Percentiles rank a stretch among this genome's conserved stretches.
Conservation (phyloP, 1,140 invertebrate genomes). For the Caligus rogercresseyi region DNA sequence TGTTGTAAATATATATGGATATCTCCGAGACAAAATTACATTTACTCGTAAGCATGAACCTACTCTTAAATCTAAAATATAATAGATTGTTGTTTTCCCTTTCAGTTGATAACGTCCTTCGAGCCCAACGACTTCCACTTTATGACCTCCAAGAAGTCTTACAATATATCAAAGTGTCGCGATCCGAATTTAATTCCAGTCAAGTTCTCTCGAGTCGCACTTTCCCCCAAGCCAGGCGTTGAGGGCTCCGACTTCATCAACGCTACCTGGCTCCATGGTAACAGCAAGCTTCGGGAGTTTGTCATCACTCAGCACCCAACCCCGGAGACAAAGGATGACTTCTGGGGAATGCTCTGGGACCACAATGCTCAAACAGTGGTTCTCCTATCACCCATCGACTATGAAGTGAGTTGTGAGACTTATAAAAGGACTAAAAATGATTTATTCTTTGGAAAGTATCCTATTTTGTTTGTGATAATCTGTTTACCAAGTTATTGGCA, state of each 20-base stretch:
- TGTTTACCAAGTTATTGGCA: no score
- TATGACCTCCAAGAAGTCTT: slow-evolving; percentile 52
- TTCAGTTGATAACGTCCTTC: slow-evolving; percentile 52
- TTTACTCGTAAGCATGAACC: no score
- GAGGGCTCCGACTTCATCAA: slow-evolving; percentile 92
- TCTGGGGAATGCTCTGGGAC: slow-evolving; percentile 94
- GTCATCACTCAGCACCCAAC: slow-evolving; percentile 79
- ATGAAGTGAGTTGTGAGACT: neutral
- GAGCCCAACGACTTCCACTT: slow-evolving; percentile 65
- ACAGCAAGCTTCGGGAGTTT: slow-evolving; percentile 59
- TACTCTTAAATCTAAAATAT: neutral
- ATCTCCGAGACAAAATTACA: no score
- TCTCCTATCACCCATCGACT: slow-evolving; percentile 49
- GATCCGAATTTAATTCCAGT: slow-evolving; percentile 56
- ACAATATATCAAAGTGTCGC: slow-evolving; percentile 70
- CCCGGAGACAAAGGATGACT: slow-evolving; percentile 53
- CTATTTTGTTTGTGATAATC: neutral
- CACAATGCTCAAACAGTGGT: slow-evolving; percentile 78
- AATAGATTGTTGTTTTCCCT: neutral
- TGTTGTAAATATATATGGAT: no score
- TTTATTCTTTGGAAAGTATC: neutral
- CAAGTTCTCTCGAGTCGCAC: slow-evolving; percentile 63
- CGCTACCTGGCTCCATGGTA: slow-evolving; percentile 72
- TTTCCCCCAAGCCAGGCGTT: slow-evolving; percentile 75
- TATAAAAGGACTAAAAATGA: no score